Evolutionary conservation across 2,797 vertebrate species (phyloP).

Genomic region (Siniperca obscura): DNA sequence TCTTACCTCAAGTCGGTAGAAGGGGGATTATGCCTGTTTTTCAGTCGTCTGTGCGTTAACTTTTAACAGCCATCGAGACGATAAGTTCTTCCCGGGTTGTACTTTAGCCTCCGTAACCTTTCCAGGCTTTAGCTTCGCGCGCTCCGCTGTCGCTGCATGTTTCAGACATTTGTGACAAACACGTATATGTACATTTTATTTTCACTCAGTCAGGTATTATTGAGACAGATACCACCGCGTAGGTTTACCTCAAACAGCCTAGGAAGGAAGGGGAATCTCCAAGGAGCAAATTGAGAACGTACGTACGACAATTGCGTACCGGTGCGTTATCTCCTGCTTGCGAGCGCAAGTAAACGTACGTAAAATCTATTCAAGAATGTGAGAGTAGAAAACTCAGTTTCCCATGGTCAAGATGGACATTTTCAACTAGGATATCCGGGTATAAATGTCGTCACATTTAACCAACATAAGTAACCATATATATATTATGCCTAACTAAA

Average conservation of each 20-base stretch:
- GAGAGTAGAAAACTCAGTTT: conserved; percentile 63
- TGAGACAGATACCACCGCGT: conserved; percentile 70
- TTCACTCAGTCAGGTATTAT: conserved; percentile 61
- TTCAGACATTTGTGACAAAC: conserved; percentile 48
- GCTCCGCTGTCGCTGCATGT: conserved; percentile 49
- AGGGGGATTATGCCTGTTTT: conserved; percentile 63
- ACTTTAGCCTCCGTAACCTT: conserved; percentile 57
- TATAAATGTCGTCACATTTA: conserved; percentile 38
- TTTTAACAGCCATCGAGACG: conserved; percentile 81
- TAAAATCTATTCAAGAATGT: conserved; percentile 70
- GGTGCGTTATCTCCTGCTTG: accelerated
- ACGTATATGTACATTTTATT: conserved; percentile 39
- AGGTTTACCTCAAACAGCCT: conserved; percentile 81
- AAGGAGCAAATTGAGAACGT: conserved; percentile 63
- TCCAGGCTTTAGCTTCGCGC: conserved; percentile 49
- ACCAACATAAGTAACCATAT: conserved; percentile 3
- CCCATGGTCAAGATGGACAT: conserved; percentile 58
- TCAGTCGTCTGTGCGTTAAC: conserved; percentile 76
- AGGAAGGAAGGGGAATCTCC: conserved; percentile 82
- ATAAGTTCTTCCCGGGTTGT: conserved; percentile 67
- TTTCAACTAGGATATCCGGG: conserved; percentile 79
- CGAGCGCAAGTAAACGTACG: conserved; percentile 47
- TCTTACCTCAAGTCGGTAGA: conserved; percentile 74
- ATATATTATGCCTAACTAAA: neutral
- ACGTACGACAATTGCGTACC: conserved; percentile 66